Percentiles rank a stretch among this genome's conserved stretches.
These are phyloP conservation scores for Atlantisia rogersi DNA, from an alignment of 2,113 vertebrate genomes.

Conservation along the genomic window DNA sequence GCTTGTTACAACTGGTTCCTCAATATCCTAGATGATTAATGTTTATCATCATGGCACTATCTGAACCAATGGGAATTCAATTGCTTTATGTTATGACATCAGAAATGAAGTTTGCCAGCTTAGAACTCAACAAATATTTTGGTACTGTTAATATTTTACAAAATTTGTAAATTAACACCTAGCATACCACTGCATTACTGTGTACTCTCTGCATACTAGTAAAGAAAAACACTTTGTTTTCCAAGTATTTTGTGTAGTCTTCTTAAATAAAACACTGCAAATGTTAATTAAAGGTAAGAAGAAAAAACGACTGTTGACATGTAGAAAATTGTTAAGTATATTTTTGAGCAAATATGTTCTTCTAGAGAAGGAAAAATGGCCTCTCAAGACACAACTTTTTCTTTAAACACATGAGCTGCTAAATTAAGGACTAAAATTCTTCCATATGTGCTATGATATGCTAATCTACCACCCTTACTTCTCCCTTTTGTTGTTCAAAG, in stretches of 20 bases:
- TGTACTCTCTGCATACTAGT: not conserved
- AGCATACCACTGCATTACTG: not conserved
- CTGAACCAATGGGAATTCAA: constrained; percentile 29
- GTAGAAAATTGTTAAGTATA: not conserved
- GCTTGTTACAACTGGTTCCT: constrained; percentile 22
- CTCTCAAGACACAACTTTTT: not conserved
- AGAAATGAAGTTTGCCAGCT: not conserved
- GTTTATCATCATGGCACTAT: constrained; percentile 22
- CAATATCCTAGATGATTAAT: constrained; percentile 45
- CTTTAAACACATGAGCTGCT: not conserved
- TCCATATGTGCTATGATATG: not conserved
- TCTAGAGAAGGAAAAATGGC: not conserved
- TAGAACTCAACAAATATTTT: constrained; percentile 3
- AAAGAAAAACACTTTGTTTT: not conserved
- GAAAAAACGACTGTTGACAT: not conserved
- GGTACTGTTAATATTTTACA: not conserved
- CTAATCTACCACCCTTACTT: not conserved
- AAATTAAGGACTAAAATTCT: not conserved
- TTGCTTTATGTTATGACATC: constrained; percentile 9
- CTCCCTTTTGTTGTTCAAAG: not conserved
- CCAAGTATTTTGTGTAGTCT: not conserved
- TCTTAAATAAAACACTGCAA: not conserved
- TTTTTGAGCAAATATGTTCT: not conserved
- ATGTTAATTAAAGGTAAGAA: not conserved
- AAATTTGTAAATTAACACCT: not conserved